Conservation (phyloP, 2,113 vertebrate genomes). For the Sapajus apella region DNA sequence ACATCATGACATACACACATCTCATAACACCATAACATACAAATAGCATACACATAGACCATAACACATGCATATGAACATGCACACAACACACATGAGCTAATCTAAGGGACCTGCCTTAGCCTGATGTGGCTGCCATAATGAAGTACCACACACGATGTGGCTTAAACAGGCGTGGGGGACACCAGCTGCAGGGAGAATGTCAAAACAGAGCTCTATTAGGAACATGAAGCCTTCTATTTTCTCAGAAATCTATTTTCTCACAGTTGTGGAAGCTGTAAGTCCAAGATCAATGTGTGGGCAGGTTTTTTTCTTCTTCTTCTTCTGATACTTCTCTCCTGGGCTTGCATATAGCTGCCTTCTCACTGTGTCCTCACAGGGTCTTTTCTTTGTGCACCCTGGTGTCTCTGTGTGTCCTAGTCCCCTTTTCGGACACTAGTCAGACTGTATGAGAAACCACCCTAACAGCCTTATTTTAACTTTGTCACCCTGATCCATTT, state of each 20-base stretch:
- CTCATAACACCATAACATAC: neutral
- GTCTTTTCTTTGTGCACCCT: neutral
- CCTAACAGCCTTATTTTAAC: neutral
- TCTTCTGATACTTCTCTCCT: neutral
- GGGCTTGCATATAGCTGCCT: neutral
- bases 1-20: neutral
- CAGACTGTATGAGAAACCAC: too few species aligned
- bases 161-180: too few species aligned
- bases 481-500: too few species aligned
- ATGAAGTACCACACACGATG: neutral
- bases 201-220: too few species aligned
- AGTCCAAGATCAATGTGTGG: neutral
- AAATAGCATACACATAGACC: neutral
- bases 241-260: neutral
- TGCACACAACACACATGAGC: neutral
- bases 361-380: neutral
- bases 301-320: neutral
- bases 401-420: neutral
- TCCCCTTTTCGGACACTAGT: neutral
- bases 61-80: neutral
- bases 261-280: neutral
- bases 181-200: too few species aligned
- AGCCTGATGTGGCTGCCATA: neutral
- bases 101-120: neutral
- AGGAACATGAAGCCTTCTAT: too few species aligned